Evolutionary conservation across 1,140 invertebrate genomes (phyloP).

Genomic region (Zaprionus gabonicus): DNA sequence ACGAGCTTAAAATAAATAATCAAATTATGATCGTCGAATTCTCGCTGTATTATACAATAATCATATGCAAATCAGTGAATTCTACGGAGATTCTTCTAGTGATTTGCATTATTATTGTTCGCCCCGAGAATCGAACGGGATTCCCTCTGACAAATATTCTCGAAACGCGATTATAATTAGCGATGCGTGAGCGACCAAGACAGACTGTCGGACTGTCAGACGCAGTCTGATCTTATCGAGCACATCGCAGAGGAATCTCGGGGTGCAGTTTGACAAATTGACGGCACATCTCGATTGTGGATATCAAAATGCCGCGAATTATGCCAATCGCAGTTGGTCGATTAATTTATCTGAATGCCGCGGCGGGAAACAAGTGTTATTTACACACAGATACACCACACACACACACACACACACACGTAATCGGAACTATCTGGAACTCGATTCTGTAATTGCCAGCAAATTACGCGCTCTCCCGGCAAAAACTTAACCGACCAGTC

Average conservation of each 20-base stretch:
- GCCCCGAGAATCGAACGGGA: slow-evolving; percentile 1
- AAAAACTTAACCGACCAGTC: slow-evolving; percentile 13
- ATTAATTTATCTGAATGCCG: slow-evolving; percentile 46
- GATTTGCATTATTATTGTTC: slow-evolving; percentile 12
- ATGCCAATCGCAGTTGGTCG: slow-evolving; percentile 60
- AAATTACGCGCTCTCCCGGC: slow-evolving; percentile 49
- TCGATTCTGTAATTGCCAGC: slow-evolving; percentile 71
- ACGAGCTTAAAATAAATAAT: slow-evolving; percentile 17
- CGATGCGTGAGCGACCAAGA: slow-evolving; percentile 1
- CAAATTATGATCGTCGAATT: slow-evolving; percentile 18
- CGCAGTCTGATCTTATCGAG: background rate
- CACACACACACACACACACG: background rate
- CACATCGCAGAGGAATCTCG: background rate
- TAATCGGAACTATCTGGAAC: slow-evolving; percentile 50
- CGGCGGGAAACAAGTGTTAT: slow-evolving; percentile 48
- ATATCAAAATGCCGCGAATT: slow-evolving; percentile 62
- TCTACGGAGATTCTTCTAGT: background rate
- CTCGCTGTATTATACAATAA: slow-evolving; percentile 9
- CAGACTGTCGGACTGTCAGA: background rate
- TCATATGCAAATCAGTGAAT: slow-evolving; percentile 15
- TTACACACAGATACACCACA: slow-evolving; percentile 4
- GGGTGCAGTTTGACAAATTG: slow-evolving; percentile 18
- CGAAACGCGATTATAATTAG: slow-evolving; percentile 14
- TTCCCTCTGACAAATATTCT: slow-evolving; percentile 1
- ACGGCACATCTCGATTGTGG: slow-evolving; percentile 46